Evolutionary conservation across 2,888 invertebrate species (phyloP).

Genomic region (Argyresthia goedartella): DNA sequence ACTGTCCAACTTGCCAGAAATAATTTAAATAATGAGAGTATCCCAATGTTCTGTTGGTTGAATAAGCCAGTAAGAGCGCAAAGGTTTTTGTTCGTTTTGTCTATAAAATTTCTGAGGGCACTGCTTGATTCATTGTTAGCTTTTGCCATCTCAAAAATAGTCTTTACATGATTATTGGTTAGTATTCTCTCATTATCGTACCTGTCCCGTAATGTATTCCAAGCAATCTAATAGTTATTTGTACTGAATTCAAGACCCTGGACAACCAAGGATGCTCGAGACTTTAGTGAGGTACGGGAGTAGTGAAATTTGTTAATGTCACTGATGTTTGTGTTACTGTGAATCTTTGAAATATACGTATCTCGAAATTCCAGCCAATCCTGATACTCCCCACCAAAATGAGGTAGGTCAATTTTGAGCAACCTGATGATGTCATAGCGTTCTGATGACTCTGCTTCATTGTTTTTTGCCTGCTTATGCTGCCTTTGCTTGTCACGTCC

Average conservation of each 20-base stretch:
- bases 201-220: neutral
- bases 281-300: slow-evolving; percentile 8
- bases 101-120: neutral
- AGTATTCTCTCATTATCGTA: neutral
- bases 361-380: slow-evolving; percentile 13
- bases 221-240: slow-evolving; percentile 12
- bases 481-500: no score
- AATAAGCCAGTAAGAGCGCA: neutral
- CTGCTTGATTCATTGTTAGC: neutral
- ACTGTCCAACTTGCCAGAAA: neutral
- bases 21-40: neutral
- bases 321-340: slow-evolving; percentile 3
- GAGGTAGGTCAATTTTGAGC: neutral
- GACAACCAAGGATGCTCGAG: slow-evolving; percentile 19
- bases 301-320: slow-evolving; percentile 13
- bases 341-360: slow-evolving; percentile 10
- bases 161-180: neutral
- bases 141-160: neutral
- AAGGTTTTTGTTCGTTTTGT: neutral
- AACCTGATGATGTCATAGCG: neutral
- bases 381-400: slow-evolving; percentile 6
- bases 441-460: no score
- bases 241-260: slow-evolving; percentile 8
- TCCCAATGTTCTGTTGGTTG: slow-evolving; percentile 3
- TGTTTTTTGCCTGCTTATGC: no score